Evolutionary conservation across 2,888 invertebrate genomes (phyloP).

Genomic region (Vannuccia rotundouncinata): DNA sequence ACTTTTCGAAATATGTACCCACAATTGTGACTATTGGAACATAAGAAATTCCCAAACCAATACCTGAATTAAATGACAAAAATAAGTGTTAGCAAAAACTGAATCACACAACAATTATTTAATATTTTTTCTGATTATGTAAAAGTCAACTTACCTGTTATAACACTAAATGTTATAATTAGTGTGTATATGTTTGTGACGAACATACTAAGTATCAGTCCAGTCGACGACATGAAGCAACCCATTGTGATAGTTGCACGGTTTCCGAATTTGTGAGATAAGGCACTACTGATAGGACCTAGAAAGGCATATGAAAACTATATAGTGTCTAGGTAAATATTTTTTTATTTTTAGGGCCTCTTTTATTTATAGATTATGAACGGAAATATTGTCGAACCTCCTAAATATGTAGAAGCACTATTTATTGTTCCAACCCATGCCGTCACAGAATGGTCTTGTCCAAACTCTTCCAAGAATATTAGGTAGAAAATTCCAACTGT

Average conservation of each 20-base stretch:
- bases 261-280: background rate
- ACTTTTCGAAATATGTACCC: background rate
- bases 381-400: too few relatives aligned
- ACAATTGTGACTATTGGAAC: background rate
- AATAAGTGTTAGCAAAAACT: background rate
- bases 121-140: background rate
- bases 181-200: background rate
- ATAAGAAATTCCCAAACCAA: background rate
- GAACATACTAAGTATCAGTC: background rate
- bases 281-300: background rate
- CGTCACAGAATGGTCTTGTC: background rate
- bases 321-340: too few relatives aligned
- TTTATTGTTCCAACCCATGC: slow-evolving; percentile 10
- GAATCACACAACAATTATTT: background rate
- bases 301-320: too few relatives aligned
- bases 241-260: background rate
- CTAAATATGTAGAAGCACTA: background rate
- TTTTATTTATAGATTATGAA: too few relatives aligned
- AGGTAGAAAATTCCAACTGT: background rate
- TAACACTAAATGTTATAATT: background rate
- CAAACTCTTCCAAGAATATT: background rate
- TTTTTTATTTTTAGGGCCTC: too few relatives aligned
- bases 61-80: background rate
- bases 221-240: background rate
- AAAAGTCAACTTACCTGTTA: background rate